Evolutionary conservation across 2,888 invertebrate species (phyloP).

Genomic region (Dusona sp.): DNA sequence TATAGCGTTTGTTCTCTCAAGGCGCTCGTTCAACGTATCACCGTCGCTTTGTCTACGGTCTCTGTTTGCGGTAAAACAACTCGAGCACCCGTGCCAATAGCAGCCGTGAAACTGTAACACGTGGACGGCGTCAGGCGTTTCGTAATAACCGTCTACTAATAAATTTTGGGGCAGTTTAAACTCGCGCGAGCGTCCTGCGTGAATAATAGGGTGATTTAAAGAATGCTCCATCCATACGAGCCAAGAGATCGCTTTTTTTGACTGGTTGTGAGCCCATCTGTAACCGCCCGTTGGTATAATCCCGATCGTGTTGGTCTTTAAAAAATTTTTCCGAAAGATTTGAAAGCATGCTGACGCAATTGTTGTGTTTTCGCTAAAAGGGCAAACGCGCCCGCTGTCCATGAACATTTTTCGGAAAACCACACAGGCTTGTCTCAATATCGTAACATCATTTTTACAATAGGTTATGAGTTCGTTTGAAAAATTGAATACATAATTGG

Average conservation of each 20-base stretch:
- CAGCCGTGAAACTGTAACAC: too few relatives aligned
- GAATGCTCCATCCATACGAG: conserved; percentile 31
- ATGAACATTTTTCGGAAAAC: conserved; percentile 70
- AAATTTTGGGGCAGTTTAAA: conserved; percentile 27
- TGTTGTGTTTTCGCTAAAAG: conserved; percentile 73
- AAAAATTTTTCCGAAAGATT: conserved; percentile 49
- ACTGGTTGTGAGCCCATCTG: neutral
- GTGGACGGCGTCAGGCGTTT: conserved; percentile 4
- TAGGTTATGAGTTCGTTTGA: conserved; percentile 72
- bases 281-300: neutral
- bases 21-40: too few relatives aligned
- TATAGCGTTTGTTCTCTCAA: too few relatives aligned
- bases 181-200: conserved; percentile 46
- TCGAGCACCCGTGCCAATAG: conserved; percentile 50
- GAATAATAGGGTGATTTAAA: conserved; percentile 31
- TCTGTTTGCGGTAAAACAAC: neutral
- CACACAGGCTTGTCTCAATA: conserved; percentile 74
- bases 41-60: neutral
- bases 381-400: conserved; percentile 70
- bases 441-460: too few relatives aligned
- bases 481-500: conserved; percentile 72
- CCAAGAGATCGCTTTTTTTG: too few relatives aligned
- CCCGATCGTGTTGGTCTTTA: conserved; percentile 32
- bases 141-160: conserved; percentile 54
- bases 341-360: conserved; percentile 52